Evolutionary conservation across 2,888 invertebrate genomes (phyloP), one percentile per base, ranked within the genome.

Genomic region (Amiota communis): DNA sequence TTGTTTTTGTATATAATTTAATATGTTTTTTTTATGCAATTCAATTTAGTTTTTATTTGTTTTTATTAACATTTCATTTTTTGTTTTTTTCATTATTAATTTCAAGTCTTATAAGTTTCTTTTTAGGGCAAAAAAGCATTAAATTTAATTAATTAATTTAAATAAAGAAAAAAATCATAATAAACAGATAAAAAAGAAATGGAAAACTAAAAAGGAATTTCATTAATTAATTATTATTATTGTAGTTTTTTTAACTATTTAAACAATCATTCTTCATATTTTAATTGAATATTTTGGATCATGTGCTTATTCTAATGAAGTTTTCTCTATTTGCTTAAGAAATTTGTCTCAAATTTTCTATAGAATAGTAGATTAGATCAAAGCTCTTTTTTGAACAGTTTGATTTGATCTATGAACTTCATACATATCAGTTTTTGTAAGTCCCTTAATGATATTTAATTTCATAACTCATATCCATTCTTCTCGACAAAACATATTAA

Each of bases 41-140:
- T 36, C 36, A 36, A 36, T 36, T 48, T 72, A 53, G 75, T 73
- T 63, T 61, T 72, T 72, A n/a, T 57, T 70, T 2, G 23, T 63
- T 68, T 17, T 72, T 20, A 48, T 61, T 17, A 49, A 15, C 48
- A 11, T 64, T 70, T 72, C n/a, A n/a, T n/a, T n/a, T n/a, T n/a
- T n/a, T n/a, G n/a, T n/a, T n/a, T n/a, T n/a, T 51, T 48, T 49
- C 56, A 65, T 81, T 85, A 81, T 81, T 82, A 81, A 81, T 85
- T 83, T 83, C 81, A 86, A 86, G 86, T 86, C 86, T 86, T 87
- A 87, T 86, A 87, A 80, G 87, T 86, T 86, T 87, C 87, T 80
- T 87, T 84, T 81, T 86, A 86, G 86, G 86, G 86, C 86, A 87
- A 86, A 86, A 80, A 81, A 83, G 85, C 79, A 83, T 81, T 81